A percentile compares a stretch with the other conserved stretches of the same genome.
These are phyloP conservation scores for Tetrapedia diversipes DNA, from an alignment of 2,888 invertebrate genomes.

Conservation along the genomic window DNA sequence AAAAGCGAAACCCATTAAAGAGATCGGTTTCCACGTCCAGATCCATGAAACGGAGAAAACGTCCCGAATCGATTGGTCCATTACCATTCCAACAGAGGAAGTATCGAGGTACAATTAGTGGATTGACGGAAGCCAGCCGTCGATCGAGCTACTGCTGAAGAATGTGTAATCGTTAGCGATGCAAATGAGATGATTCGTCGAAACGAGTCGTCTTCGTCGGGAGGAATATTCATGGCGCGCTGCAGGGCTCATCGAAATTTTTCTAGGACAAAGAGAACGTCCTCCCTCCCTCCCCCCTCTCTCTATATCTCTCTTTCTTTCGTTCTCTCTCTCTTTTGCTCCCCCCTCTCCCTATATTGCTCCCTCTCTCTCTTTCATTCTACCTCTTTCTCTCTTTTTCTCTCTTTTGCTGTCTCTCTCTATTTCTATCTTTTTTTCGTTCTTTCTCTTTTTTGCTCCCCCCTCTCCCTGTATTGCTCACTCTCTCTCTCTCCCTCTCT, in stretches of 20 bases:
- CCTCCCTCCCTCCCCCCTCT: slow-evolving; percentile 2
- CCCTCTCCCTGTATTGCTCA: no score
- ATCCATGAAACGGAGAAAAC: no score
- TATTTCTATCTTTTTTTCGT: neutral
- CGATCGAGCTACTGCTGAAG: slow-evolving; percentile 12
- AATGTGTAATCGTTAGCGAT: slow-evolving; percentile 43
- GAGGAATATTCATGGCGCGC: slow-evolving; percentile 21
- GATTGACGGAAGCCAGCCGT: slow-evolving; percentile 28
- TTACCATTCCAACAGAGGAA: neutral
- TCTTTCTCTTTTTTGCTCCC: no score
- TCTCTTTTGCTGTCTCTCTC: neutral
- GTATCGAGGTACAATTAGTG: neutral
- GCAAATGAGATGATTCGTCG: slow-evolving; percentile 36
- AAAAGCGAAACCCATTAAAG: no score
- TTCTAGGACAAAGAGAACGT: slow-evolving; percentile 27
- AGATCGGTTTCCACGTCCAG: no score
- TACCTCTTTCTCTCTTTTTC: no score
- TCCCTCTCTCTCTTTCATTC: neutral
- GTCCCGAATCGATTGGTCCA: neutral
- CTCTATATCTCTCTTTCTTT: neutral
- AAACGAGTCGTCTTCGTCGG: no score
- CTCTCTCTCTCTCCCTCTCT: neutral
- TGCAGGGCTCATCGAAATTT: slow-evolving; percentile 8
- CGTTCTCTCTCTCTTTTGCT: no score
- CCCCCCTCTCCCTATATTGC: no score